phyloP scores from a whole-genome alignment of 92 coral and sea anemone genomes.

The Montipora capitata region DNA sequence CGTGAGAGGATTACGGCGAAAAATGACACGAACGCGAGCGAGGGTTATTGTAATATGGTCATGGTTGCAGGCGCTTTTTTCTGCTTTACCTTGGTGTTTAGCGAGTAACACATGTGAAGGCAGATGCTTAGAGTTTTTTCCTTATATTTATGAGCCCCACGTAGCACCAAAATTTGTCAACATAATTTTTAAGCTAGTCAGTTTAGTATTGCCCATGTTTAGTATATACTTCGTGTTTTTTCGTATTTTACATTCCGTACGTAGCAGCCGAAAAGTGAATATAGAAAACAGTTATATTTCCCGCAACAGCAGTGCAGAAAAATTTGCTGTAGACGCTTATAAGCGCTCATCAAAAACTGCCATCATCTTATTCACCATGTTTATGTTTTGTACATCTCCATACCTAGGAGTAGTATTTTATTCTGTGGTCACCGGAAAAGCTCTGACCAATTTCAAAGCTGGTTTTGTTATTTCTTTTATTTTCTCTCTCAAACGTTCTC shows the following conservation, averaged over 20 bases:
- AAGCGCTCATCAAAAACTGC: constrained; percentile 94
- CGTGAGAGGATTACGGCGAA: constrained; percentile 83
- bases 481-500: constrained; percentile 83
- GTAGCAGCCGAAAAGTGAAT: constrained; percentile 84
- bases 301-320: constrained; percentile 90
- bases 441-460: constrained; percentile 48
- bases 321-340: constrained; percentile 90
- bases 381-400: constrained; percentile 78
- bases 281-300: constrained; percentile 87
- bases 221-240: constrained; percentile 79
- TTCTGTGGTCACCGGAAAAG: constrained; percentile 59
- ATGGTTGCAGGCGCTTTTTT: constrained; percentile 78
- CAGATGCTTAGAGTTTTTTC: constrained; percentile 69
- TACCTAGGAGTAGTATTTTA: constrained; percentile 60
- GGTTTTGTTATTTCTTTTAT: constrained; percentile 77
- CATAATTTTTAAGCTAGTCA: constrained; percentile 61
- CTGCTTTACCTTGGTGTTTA: constrained; percentile 84
- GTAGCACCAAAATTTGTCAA: constrained; percentile 48
- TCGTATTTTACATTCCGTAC: constrained; percentile 79
- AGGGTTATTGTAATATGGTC: constrained; percentile 73
- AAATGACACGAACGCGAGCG: constrained; percentile 78
- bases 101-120: constrained; percentile 25
- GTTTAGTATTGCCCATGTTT: constrained; percentile 73
- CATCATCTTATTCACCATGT: constrained; percentile 83
- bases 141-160: constrained; percentile 83